Percentiles rank a stretch among this genome's conserved stretches.
Conservation (phyloP, 2,113 vertebrate genomes). For the Pica pica region DNA sequence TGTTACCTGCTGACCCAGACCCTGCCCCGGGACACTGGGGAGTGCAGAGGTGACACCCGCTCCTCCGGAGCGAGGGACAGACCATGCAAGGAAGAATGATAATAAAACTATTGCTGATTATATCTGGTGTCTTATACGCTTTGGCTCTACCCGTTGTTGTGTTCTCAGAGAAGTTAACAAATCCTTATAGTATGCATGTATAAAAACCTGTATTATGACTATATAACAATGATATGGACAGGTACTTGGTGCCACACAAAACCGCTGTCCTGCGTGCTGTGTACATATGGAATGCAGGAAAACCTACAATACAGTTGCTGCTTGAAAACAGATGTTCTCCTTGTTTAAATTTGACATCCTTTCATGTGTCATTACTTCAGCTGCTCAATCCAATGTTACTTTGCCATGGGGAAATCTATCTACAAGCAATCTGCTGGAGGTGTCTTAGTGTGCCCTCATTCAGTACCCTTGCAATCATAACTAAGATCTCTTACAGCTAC, state of each 20-base stretch:
- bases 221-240: accelerated
- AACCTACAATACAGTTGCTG: not conserved
- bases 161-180: not conserved
- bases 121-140: accelerated
- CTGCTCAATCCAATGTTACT: not conserved
- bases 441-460: not conserved
- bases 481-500: not conserved
- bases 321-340: not conserved
- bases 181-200: accelerated
- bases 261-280: accelerated
- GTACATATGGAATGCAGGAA: not conserved
- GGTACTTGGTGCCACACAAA: not conserved
- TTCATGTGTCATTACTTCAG: not conserved
- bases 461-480: not conserved
- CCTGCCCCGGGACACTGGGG: not conserved
- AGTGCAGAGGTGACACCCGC: not conserved
- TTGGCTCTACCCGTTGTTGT: not conserved
- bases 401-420: not conserved
- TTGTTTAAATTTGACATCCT: not conserved
- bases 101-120: accelerated
- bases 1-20: not conserved
- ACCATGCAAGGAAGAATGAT: accelerated
- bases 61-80: not conserved
- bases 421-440: not conserved
- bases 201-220: not conserved